Evolutionary conservation across 2,888 invertebrate genomes (phyloP), one percentile per base, ranked within the genome.

Genomic region (Rhingia campestris): DNA sequence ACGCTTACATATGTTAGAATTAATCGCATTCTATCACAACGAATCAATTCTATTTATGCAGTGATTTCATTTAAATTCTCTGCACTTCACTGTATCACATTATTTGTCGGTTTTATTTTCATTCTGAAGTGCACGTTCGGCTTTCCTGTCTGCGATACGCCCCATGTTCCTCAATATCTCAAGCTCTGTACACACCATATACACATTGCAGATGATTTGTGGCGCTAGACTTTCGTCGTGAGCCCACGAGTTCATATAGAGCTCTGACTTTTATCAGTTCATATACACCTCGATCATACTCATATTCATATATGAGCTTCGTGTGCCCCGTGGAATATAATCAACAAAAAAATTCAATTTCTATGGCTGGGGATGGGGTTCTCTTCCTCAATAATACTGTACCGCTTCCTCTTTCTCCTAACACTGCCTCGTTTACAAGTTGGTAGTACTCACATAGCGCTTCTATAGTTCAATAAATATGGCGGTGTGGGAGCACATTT

Each of bases 221-320:
- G 64, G 70, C 66, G 53, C 81, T 81, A 66, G 81, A 70, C 76
- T 70, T 49, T 81, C 70, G 54, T 63, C 59, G 79, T 74, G 33
- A 64, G 70, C 66, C 66, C 54, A 45, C 37, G 54, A 53, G 81
- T 70, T 76, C 58, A 69, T 58, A 47, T 47, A 39, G 56, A 63
- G 56, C 45, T 51, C 59, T 54, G 64, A 59, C 56, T 76, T 81
- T 72, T 81, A 76, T 72, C 81, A 81, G 76, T 81, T 72, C 72
- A 72, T 67, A 72, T 81, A 70, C 63, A 76, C 77, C 64, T 72
- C 70, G 43, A 12, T 51, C 41, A 51, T 30, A 12, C 10, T 45
- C 45, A 12, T 53, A 14, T 12, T 39, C 22, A 14, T 35, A 45
- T 63, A 74, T 67, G 59, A 67, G 58, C 56, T 75, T 58, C 69